phyloP scores from a whole-genome alignment of 2,888 invertebrate genomes.

The Leucozona laternaria region DNA sequence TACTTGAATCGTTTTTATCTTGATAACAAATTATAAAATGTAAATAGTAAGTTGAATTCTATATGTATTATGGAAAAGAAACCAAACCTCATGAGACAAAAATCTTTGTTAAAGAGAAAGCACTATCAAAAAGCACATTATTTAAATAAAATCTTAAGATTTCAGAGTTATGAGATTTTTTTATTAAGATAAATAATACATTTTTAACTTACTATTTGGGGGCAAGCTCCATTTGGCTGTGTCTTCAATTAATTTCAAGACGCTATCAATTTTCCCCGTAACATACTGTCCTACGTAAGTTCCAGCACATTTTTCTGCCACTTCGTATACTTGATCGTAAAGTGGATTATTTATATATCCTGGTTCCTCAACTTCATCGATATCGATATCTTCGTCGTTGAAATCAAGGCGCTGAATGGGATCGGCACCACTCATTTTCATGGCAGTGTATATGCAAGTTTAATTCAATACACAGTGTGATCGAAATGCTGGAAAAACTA shows the following conservation, averaged over 20 bases:
- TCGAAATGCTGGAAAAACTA: slow-evolving; percentile 25
- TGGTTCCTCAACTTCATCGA: slow-evolving; percentile 38
- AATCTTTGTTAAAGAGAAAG: too few relatives aligned
- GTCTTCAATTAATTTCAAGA: slow-evolving; percentile 80
- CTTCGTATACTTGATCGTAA: slow-evolving; percentile 77
- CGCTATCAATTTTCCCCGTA: slow-evolving; percentile 79
- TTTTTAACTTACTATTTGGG: slow-evolving; percentile 77
- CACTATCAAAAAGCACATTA: too few relatives aligned
- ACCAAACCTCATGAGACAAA: too few relatives aligned
- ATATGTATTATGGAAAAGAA: too few relatives aligned
- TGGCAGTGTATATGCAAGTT: slow-evolving; percentile 7
- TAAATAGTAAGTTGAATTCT: too few relatives aligned
- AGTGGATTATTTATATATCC: slow-evolving; percentile 34
- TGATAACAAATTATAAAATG: background rate
- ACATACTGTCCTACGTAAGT: slow-evolving; percentile 80
- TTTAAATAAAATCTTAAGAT: too few relatives aligned
- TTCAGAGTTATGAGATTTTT: background rate
- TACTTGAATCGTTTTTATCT: slow-evolving; percentile 51
- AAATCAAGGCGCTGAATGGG: background rate
- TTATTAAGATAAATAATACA: background rate
- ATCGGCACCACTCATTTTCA: slow-evolving; percentile 48
- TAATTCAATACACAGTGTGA: slow-evolving; percentile 19
- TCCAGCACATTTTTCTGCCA: slow-evolving; percentile 79
- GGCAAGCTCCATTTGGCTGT: slow-evolving; percentile 83
- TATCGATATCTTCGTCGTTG: slow-evolving; percentile 21